Evolutionary conservation across 2,797 vertebrate species (phyloP).

Genomic region (Xerus rutilus): DNA sequence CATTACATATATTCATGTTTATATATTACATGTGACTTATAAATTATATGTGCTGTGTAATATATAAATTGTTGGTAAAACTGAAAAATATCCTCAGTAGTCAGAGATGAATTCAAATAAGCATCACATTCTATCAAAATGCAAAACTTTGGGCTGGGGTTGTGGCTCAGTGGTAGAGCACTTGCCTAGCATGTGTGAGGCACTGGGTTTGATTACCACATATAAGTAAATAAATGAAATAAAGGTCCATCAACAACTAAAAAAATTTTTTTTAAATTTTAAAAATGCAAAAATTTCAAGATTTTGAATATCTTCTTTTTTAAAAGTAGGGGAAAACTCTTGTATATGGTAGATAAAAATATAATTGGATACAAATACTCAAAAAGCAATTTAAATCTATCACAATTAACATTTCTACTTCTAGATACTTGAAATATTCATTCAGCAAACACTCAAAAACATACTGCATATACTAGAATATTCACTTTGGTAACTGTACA

Average conservation of each 20-base stretch:
- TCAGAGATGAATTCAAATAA: slow-evolving; percentile 34
- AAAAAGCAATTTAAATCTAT: slow-evolving; percentile 19
- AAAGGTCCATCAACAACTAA: too few species aligned
- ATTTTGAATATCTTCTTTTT: slow-evolving; percentile 20
- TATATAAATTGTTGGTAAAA: not conserved
- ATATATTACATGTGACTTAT: not conserved
- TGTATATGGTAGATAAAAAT: not conserved
- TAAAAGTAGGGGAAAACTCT: not conserved
- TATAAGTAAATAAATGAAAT: too few species aligned
- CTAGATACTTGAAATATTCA: slow-evolving; percentile 28
- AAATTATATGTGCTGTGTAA: not conserved
- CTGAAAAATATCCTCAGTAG: not conserved
- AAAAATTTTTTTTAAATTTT: not conserved
- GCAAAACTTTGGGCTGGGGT: not conserved
- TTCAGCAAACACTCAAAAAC: not conserved
- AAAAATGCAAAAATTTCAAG: slow-evolving; percentile 47
- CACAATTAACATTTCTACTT: slow-evolving; percentile 40
- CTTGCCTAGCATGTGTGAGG: too few species aligned
- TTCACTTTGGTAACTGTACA: not conserved
- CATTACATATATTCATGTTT: not conserved
- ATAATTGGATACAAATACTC: not conserved
- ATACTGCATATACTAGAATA: not conserved
- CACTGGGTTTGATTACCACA: too few species aligned
- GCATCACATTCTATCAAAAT: slow-evolving; percentile 59
- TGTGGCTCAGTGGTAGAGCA: too few species aligned